phyloP scores from a whole-genome alignment of 2,888 invertebrate species.

The Ligdia adustata region DNA sequence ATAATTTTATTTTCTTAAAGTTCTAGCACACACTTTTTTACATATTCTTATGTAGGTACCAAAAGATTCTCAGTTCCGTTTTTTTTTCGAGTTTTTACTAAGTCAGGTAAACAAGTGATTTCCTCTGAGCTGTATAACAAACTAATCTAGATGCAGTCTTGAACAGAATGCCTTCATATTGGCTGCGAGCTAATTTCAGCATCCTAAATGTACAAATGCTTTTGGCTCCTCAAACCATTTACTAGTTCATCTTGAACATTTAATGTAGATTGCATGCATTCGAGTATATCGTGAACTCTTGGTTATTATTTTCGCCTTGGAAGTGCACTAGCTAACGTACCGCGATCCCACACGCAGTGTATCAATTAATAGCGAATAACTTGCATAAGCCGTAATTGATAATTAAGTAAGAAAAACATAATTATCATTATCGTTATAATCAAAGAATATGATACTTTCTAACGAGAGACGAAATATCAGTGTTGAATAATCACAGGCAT shows the following conservation, averaged over 20 bases:
- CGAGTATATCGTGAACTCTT: neutral
- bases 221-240: slow-evolving; percentile 8
- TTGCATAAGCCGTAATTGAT: too few relatives aligned
- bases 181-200: slow-evolving; percentile 9
- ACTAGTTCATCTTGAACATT: slow-evolving; percentile 1
- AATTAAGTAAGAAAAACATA: too few relatives aligned
- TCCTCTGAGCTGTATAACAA: neutral
- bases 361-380: too few relatives aligned
- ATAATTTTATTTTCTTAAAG: too few relatives aligned
- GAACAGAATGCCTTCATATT: slow-evolving; percentile 6
- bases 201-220: slow-evolving; percentile 2
- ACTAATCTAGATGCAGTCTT: slow-evolving; percentile 1
- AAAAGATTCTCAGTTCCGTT: too few relatives aligned
- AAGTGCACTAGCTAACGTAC: neutral
- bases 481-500: too few relatives aligned
- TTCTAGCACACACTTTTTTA: too few relatives aligned
- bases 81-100: too few relatives aligned
- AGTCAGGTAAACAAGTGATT: slow-evolving; percentile 1
- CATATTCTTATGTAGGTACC: too few relatives aligned
- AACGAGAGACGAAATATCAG: too few relatives aligned
- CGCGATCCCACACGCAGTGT: neutral
- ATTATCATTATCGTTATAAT: too few relatives aligned
- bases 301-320: slow-evolving; percentile 11
- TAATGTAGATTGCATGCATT: slow-evolving; percentile 4
- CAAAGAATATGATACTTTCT: too few relatives aligned